Base-by-base conservation (phyloP, 2,113 vertebrate species). In the Apteryx mantelli region DNA sequence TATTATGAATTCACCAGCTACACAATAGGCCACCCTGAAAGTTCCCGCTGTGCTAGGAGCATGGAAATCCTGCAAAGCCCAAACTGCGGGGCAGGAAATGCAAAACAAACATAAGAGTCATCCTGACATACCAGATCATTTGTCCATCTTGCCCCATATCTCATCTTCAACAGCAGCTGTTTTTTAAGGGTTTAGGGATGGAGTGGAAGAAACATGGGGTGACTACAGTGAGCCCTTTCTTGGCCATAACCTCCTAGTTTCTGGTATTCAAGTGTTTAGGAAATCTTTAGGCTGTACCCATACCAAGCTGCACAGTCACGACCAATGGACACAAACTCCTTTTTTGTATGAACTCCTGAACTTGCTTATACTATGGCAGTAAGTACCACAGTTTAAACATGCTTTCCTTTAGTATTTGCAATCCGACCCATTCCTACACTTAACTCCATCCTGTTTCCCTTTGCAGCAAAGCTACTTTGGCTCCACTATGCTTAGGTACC, bases 21-120 rank as follows among this genome's bases (percentile, higher is more conserved):
- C 89, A 95, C 87, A 95, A 95, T 81, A 88, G 96, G 85, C 91
- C 91, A 95, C 87, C 95, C 93, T 94, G 85, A 65, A 93, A 95
- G 93, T n/a, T 94, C 82, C 85, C n/a, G 5, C 87, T 91, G 65
- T 2, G 66, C 64, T 68, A 93, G 50, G 24, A 92, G 84, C 34
- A 94, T 74, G 82, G 55, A 94, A 96, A 85, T 77, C 55, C 44
- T 91, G 82, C 64, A 96, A 94, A 92, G 61, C 75, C 84, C 76
- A 61, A 93, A 68, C 69, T 86, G 71, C n/a, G 34, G 46, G 36
- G 55, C 19, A 81, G n/a, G 36, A 92, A 93, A 90, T 28, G 60
- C 78, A 89, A 24, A 85, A 74, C 16, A 8, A 91, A 81, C 55
- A n/a, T 18, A 4, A 32, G 16, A 88, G 46, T 52, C 40, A 81